Evolutionary conservation across 2,797 vertebrate species (phyloP).

Genomic region (Peromyscus melanophrys): DNA sequence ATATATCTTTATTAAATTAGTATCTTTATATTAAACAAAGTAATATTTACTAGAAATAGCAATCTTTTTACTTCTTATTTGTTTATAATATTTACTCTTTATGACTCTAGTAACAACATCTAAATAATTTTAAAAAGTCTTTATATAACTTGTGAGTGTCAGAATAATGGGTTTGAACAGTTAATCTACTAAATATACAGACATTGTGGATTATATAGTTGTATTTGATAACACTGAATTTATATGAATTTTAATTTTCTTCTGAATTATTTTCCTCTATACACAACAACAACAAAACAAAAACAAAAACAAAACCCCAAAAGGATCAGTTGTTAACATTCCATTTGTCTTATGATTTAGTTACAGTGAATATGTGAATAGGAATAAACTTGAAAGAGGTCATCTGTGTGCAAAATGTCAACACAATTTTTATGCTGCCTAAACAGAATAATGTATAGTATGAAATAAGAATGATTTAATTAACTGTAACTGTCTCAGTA

Average conservation of each 20-base stretch:
- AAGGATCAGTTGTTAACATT: not conserved
- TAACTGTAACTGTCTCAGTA: conserved; percentile 49
- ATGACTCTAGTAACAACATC: not conserved
- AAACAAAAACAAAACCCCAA: too few relatives aligned
- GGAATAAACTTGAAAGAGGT: conserved; percentile 70
- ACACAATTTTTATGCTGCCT: not conserved
- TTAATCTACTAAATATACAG: conserved; percentile 61
- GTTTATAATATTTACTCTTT: not conserved
- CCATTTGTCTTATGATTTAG: conserved; percentile 51
- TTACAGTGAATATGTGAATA: not conserved
- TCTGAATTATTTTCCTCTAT: conserved; percentile 19
- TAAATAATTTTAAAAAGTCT: not conserved
- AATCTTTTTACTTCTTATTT: not conserved
- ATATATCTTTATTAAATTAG: not conserved
- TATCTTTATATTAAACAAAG: not conserved
- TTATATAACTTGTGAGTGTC: not conserved
- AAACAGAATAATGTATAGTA: conserved; percentile 49
- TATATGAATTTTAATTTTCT: conserved; percentile 67
- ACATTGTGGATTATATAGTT: conserved; percentile 14
- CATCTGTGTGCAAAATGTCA: conserved; percentile 56
- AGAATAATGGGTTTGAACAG: conserved; percentile 15
- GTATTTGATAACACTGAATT: conserved; percentile 61
- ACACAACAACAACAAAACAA: too few relatives aligned
- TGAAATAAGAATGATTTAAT: conserved; percentile 67
- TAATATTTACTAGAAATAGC: not conserved